phyloP scores from a whole-genome alignment of 2,888 invertebrate species.

The Orchestes rusci region DNA sequence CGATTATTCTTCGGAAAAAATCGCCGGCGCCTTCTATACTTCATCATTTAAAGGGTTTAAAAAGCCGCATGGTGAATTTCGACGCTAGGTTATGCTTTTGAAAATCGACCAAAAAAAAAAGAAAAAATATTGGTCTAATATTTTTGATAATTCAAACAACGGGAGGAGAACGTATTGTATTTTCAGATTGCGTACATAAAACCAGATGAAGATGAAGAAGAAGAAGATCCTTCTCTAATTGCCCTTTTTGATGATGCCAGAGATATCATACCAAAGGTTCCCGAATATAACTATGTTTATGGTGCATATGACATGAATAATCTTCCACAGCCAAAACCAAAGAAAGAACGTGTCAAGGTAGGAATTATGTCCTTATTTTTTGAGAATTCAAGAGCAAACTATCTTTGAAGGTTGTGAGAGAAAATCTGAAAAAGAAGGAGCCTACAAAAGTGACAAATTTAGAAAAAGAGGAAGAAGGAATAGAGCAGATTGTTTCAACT shows the following conservation, averaged over 20 bases:
- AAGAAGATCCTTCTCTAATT: slow-evolving; percentile 41
- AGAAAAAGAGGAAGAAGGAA: slow-evolving; percentile 50
- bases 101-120: too few relatives aligned
- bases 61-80: too few relatives aligned
- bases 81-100: too few relatives aligned
- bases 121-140: background rate
- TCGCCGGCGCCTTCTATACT: too few relatives aligned
- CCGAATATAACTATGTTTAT: slow-evolving; percentile 41
- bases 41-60: too few relatives aligned
- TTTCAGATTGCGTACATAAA: slow-evolving; percentile 27
- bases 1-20: too few relatives aligned
- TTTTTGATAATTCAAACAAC: background rate
- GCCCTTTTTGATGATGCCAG: slow-evolving; percentile 34
- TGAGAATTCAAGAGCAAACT: too few relatives aligned
- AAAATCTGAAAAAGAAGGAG: slow-evolving; percentile 40
- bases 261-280: slow-evolving; percentile 35
- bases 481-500: slow-evolving; percentile 50
- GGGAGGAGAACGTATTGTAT: slow-evolving; percentile 1
- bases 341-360: slow-evolving; percentile 38
- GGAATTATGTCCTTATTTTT: too few relatives aligned
- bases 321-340: slow-evolving; percentile 36
- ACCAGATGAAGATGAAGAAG: slow-evolving; percentile 31
- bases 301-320: slow-evolving; percentile 44
- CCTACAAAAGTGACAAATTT: slow-evolving; percentile 48
- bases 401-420: slow-evolving; percentile 34